These are phyloP conservation scores for Gila orcuttii DNA, from an alignment of 2,113 vertebrate species.

Conservation along the genomic window DNA sequence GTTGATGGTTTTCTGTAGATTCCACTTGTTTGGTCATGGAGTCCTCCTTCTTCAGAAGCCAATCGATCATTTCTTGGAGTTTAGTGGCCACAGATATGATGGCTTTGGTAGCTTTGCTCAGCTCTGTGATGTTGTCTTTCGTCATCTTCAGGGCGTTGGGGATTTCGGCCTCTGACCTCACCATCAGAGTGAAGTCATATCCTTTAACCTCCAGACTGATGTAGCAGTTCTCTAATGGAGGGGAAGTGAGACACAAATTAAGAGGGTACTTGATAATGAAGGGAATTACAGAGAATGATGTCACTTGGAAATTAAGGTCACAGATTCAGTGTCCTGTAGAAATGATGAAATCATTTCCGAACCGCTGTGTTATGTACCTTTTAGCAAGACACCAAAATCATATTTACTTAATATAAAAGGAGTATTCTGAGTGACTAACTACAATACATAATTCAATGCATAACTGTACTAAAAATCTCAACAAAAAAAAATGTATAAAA, in stretches of 20 bases:
- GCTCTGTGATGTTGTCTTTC: conserved; percentile 65
- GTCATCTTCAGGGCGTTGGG: conserved; percentile 65
- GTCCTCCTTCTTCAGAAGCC: conserved; percentile 65
- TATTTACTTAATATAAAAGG: not conserved
- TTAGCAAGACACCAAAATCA: too few relatives aligned
- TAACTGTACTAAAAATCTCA: not conserved
- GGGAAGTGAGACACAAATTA: conserved; percentile 37
- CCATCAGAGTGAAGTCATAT: conserved; percentile 73
- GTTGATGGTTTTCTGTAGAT: conserved; percentile 41
- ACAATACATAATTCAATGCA: not conserved
- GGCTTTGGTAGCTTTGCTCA: conserved; percentile 65
- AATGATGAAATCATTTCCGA: not conserved
- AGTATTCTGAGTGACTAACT: not conserved
- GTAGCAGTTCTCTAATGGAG: conserved; percentile 59
- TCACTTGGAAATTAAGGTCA: not conserved
- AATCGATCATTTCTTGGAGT: conserved; percentile 65
- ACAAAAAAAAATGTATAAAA: not conserved
- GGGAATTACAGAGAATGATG: not conserved
- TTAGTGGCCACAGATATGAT: conserved; percentile 62
- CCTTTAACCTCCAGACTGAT: conserved; percentile 70
- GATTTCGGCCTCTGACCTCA: conserved; percentile 51
- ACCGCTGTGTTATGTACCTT: not conserved
- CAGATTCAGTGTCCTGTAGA: not conserved
- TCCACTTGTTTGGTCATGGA: conserved; percentile 61
- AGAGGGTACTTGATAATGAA: not conserved